Evolutionary conservation across 2,113 vertebrate species (phyloP), one percentile per base, ranked within the genome.

Genomic region (Lota lota): DNA sequence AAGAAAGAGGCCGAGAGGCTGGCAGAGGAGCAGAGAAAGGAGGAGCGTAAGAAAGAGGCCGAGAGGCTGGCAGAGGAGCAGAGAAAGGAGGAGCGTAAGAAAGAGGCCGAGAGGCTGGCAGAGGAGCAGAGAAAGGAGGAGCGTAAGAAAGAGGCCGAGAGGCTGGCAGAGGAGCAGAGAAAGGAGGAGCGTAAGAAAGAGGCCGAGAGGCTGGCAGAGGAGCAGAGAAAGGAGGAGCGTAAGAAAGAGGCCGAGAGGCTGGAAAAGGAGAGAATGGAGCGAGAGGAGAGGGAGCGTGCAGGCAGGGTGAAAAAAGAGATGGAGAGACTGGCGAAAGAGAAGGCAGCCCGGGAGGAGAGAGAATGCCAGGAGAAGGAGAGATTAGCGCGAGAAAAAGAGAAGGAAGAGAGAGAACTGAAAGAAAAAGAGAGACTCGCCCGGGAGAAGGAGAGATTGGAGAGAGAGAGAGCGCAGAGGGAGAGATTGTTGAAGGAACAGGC

Each of bases 361-460:
- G 40, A 47, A 10, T 8, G 7, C 40, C 40, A 47, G 40, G 40
- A 56, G n/a, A 56, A n/a, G 19, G 40, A 51, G 33, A 15, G 24
- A 17, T 12, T 59, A 12, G 19, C 57, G 6, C n/a, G 10, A 17
- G 76, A 81, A 10, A 66, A 47, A 2, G 62, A 71, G 68, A 61
- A 24, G 33, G 61, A 64, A 78, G 84, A 93, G 87, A 86, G 84
- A 78, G 63, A 91, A 90, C 90, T 88, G 89, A 77, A 63, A 47
- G 61, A 85, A 75, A 92, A 88, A 85, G 93, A 93, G 84, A 79
- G 90, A 0, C 67, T 82, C 33, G 92, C 84, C 28, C 21, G 3
- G 22, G 59, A 61, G 84, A 93, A 90, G 63, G 84, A 86, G 58
- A 81, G 76, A 28, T 89, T 56, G 3, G 72, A 85, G 78, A 90